Base-by-base conservation (phyloP, 2,113 vertebrate genomes). In the Pterocles orientalis region DNA sequence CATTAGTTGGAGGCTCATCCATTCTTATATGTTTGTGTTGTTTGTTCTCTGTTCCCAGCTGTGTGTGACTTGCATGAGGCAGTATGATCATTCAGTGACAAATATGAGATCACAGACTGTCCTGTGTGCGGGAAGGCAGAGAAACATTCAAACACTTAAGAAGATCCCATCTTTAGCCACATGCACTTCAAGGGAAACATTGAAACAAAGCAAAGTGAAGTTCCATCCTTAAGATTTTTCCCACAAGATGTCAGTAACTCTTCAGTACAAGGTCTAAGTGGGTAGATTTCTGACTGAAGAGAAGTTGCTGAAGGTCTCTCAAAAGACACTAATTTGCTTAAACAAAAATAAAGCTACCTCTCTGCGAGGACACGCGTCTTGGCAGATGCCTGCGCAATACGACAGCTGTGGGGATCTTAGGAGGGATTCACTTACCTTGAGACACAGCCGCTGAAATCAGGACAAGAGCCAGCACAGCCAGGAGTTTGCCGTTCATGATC, bases 391-490 rank as follows among this genome's bases (percentile, higher is more conserved):
- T 9, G 2, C 6, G 8, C 26, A 61, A 11, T 9, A 13, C 48
- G 54, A 3, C 39, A 79, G 70, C 25, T 50, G 0, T 3, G 5
- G 18, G 13, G 57, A 19, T 6, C n/a, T 33, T 1, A 39, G 76
- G 54, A 84, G 65, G 36, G 18, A 20, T 84, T 53, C 6, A 1
- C 97, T 97, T 97, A 99, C 99, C 99, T 97, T 98, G 97, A 65
- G 97, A 95, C 34, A 98, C 7, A n/a, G 97, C 57, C 28, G 95
- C 31, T 45, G 96, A 97, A 6, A 98, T 57, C 71, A 99, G 60
- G 79, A 98, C 39, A 12, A 98, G 84, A 88, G 95, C 92, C 80
- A 98, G 64, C 41, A 93, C 19, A 31, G 45, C 85, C 47, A 79
- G 81, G 3, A 96, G 51, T 82, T 95, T 97, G 97, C 97, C 4